phyloP scores from a whole-genome alignment of 2,888 invertebrate genomes.

The Cephus pulcher region DNA sequence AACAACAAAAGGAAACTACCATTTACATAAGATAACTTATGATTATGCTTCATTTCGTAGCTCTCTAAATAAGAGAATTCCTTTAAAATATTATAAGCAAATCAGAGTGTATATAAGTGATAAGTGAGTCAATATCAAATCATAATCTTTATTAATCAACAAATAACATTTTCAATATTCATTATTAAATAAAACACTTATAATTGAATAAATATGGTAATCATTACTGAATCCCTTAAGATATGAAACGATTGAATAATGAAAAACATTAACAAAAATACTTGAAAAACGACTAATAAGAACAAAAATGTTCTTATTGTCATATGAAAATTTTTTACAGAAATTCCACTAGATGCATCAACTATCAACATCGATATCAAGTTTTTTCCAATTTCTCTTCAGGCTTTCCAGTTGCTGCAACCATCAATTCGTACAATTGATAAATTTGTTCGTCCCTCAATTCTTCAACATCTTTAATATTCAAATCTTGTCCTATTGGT shows the following conservation, averaged over 20 bases:
- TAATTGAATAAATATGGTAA: not conserved
- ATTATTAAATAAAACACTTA: too few species aligned
- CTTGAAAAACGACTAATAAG: not conserved
- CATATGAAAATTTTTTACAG: not conserved
- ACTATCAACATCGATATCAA: constrained; percentile 8
- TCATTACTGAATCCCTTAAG: not conserved
- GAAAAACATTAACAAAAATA: not conserved
- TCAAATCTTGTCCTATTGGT: constrained; percentile 75
- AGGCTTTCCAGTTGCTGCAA: constrained; percentile 71
- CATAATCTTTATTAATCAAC: not conserved
- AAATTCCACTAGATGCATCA: not conserved
- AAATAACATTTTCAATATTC: not conserved
- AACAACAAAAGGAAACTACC: too few species aligned
- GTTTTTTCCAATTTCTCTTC: constrained; percentile 38
- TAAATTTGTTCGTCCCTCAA: constrained; percentile 86
- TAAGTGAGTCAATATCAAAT: not conserved
- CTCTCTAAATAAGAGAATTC: too few species aligned
- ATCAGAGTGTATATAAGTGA: not conserved
- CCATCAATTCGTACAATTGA: constrained; percentile 86
- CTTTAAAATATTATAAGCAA: too few species aligned
- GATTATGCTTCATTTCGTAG: not conserved
- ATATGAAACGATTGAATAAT: not conserved
- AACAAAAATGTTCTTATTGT: not conserved
- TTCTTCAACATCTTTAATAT: constrained; percentile 74
- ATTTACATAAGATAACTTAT: not conserved